Conservation (phyloP, 2,888 invertebrate genomes). For the Hyalella azteca region DNA sequence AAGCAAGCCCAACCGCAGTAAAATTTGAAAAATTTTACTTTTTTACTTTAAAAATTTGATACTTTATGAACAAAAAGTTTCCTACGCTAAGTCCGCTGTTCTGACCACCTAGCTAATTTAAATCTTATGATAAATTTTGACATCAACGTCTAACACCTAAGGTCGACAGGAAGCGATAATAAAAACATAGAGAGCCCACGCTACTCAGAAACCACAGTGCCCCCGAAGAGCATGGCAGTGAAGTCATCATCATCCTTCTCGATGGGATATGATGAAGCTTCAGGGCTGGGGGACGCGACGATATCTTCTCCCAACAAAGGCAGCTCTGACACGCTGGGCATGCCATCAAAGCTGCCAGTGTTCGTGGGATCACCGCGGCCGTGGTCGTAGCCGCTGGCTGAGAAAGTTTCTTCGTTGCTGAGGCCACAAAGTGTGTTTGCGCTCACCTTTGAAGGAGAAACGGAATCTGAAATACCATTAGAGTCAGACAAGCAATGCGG, state of each 20-base stretch:
- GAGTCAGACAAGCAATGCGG: not conserved
- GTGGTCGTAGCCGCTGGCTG: not conserved
- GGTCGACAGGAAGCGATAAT: too few species aligned
- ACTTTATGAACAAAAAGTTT: too few species aligned
- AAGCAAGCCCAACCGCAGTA: too few species aligned
- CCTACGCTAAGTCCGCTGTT: too few species aligned
- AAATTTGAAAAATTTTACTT: too few species aligned
- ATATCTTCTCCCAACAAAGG: not conserved
- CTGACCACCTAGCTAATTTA: too few species aligned
- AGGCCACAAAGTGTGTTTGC: constrained; percentile 17
- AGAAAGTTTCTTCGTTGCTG: constrained; percentile 12
- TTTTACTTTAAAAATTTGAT: too few species aligned
- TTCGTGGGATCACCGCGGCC: not conserved
- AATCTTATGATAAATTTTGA: too few species aligned
- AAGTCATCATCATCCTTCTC: constrained; percentile 38
- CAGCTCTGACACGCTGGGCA: constrained; percentile 28
- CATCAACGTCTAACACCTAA: too few species aligned
- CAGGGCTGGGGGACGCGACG: not conserved
- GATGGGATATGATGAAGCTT: not conserved
- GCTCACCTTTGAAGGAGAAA: constrained; percentile 10
- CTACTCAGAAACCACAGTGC: too few species aligned
- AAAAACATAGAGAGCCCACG: too few species aligned
- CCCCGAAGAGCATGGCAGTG: constrained; percentile 29
- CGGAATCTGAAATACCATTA: not conserved
- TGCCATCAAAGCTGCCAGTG: not conserved